A percentile compares a stretch with the other conserved stretches of the same genome.
These are phyloP conservation scores for Smittia sp. DNA, from an alignment of 2,888 invertebrate species.

Conservation along the genomic window DNA sequence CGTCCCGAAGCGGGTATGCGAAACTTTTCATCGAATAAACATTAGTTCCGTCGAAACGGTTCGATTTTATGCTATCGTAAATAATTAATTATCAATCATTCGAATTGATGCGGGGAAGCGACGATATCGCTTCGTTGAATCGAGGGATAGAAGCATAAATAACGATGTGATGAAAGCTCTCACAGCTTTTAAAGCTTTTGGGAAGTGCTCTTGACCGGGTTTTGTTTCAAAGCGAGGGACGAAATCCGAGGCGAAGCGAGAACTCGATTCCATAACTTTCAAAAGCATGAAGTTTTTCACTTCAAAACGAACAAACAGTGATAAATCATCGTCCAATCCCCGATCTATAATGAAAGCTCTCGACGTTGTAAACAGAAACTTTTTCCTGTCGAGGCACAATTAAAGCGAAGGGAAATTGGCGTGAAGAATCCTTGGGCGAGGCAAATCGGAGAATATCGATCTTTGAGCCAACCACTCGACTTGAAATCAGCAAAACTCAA, in stretches of 20 bases:
- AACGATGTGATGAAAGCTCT: conserved; percentile 10
- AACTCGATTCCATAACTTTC: not conserved
- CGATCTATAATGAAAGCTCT: not conserved
- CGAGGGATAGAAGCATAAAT: not conserved
- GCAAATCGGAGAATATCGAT: not conserved
- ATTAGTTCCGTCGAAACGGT: not conserved
- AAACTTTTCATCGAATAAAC: not conserved
- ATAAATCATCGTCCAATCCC: not conserved
- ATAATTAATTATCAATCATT: conserved; percentile 29
- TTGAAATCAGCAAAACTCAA: not conserved
- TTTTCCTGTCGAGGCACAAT: conserved; percentile 1
- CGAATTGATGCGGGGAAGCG: not conserved
- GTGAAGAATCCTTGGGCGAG: not conserved
- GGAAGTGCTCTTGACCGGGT: not conserved
- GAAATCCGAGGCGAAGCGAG: not conserved
- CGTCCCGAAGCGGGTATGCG: not conserved
- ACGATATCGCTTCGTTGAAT: not conserved
- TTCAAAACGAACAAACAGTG: conserved; percentile 19
- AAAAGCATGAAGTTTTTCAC: not conserved
- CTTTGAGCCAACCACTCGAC: not conserved
- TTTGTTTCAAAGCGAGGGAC: not conserved
- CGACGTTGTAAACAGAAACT: conserved; percentile 10
- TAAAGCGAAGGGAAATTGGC: not conserved
- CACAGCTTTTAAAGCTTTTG: not conserved
- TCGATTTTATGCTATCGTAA: conserved; percentile 14